These are phyloP conservation scores for Meriones unguiculatus DNA, from an alignment of 2,113 vertebrate genomes.

Conservation along the genomic window DNA sequence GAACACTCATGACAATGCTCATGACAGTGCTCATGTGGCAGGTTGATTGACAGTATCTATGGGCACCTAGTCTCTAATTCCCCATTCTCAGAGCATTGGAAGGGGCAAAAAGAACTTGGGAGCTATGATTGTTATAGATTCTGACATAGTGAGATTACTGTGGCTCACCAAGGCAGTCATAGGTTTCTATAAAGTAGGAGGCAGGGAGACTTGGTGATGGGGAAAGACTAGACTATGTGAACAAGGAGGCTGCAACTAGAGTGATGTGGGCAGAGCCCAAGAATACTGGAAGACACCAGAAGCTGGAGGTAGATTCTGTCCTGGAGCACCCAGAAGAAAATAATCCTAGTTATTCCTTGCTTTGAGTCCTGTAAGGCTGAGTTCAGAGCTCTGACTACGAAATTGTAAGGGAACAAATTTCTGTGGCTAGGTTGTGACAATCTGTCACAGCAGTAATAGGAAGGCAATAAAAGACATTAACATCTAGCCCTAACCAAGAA, in stretches of 20 bases:
- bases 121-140: neutral
- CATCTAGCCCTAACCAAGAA: neutral
- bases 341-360: neutral
- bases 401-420: neutral
- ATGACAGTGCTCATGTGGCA: neutral
- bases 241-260: neutral
- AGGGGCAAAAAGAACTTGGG: neutral
- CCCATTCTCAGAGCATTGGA: neutral
- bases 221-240: neutral
- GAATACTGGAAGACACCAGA: neutral
- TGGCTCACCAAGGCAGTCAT: neutral
- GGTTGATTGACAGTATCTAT: neutral
- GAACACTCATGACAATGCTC: neutral
- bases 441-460: neutral
- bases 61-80: neutral
- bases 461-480: neutral
- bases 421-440: neutral
- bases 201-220: neutral
- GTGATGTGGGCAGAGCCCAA: neutral
- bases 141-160: neutral
- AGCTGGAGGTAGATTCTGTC: neutral
- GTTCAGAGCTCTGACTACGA: neutral
- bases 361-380: neutral
- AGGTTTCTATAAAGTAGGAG: neutral
- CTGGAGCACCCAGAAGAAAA: neutral